A percentile compares a stretch with the other conserved stretches of the same genome.
Conservation (phyloP, 2,113 vertebrate genomes). For the Spea multiplicata region DNA sequence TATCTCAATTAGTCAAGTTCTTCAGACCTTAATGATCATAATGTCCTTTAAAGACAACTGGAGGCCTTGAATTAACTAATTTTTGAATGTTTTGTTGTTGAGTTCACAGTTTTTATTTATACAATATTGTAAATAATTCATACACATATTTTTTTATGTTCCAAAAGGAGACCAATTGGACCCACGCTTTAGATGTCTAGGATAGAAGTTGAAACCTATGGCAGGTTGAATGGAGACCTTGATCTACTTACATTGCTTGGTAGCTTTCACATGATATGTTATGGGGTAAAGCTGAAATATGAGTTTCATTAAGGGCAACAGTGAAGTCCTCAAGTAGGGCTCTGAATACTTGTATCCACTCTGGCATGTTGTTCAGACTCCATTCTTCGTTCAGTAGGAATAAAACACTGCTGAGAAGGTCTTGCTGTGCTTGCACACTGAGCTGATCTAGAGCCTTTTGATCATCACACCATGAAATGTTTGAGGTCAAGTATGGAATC, state of each 20-base stretch:
- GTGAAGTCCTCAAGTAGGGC: slow-evolving; percentile 12
- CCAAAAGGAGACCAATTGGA: too few relatives aligned
- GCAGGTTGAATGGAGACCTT: not conserved
- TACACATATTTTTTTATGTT: too few relatives aligned
- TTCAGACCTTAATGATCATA: too few relatives aligned
- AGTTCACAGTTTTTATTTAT: too few relatives aligned
- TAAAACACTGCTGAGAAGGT: slow-evolving; percentile 13
- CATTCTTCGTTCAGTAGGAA: slow-evolving; percentile 1
- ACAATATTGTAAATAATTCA: too few relatives aligned
- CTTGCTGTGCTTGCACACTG: slow-evolving; percentile 11
- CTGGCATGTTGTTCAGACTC: not conserved
- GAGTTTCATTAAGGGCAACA: slow-evolving; percentile 1
- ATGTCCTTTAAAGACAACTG: too few relatives aligned
- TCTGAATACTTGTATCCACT: slow-evolving; percentile 11
- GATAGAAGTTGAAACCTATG: not conserved
- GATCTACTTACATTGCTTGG: slow-evolving; percentile 28
- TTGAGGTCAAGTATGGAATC: not conserved
- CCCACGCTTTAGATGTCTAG: too few relatives aligned
- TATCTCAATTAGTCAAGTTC: too few relatives aligned
- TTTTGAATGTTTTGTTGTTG: too few relatives aligned
- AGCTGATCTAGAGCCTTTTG: slow-evolving; percentile 20
- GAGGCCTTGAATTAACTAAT: too few relatives aligned
- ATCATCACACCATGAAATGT: slow-evolving; percentile 17
- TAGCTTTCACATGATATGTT: slow-evolving; percentile 30
- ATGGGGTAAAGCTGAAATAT: slow-evolving; percentile 1